These are phyloP conservation scores for Chelonus formosanus DNA, from an alignment of 2,888 invertebrate genomes.

Conservation along the genomic window DNA sequence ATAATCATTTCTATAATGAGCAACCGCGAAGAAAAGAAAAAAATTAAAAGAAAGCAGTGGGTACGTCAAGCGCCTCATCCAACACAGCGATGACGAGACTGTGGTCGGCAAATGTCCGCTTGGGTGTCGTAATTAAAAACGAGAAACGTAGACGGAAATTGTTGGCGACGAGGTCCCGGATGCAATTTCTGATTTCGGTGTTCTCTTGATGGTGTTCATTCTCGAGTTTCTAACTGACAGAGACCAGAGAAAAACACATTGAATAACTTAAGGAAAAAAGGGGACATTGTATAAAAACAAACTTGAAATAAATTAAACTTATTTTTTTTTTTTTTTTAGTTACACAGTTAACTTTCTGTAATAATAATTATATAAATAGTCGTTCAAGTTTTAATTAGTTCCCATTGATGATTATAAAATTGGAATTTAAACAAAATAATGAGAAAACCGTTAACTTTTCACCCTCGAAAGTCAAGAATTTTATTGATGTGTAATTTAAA, in stretches of 20 bases:
- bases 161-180: slow-evolving; percentile 37
- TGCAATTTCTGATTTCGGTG: slow-evolving; percentile 37
- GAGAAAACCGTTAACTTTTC: no score
- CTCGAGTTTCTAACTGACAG: neutral
- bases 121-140: slow-evolving; percentile 43
- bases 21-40: slow-evolving; percentile 14
- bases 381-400: no score
- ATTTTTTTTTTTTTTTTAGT: no score
- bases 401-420: no score
- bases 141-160: slow-evolving; percentile 43
- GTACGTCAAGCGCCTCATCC: slow-evolving; percentile 27
- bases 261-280: neutral
- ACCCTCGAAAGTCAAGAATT: no score
- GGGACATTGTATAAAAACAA: neutral
- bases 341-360: neutral
- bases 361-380: neutral
- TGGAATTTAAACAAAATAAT: no score
- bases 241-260: neutral
- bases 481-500: no score
- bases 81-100: slow-evolving; percentile 17
- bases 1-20: slow-evolving; percentile 10
- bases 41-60: slow-evolving; percentile 29
- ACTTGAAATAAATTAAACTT: no score
- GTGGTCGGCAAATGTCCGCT: slow-evolving; percentile 18
- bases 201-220: slow-evolving; percentile 2